These are phyloP conservation scores for Sphaeramia orbicularis DNA, from an alignment of 2,797 vertebrate species.

Conservation along the genomic window DNA sequence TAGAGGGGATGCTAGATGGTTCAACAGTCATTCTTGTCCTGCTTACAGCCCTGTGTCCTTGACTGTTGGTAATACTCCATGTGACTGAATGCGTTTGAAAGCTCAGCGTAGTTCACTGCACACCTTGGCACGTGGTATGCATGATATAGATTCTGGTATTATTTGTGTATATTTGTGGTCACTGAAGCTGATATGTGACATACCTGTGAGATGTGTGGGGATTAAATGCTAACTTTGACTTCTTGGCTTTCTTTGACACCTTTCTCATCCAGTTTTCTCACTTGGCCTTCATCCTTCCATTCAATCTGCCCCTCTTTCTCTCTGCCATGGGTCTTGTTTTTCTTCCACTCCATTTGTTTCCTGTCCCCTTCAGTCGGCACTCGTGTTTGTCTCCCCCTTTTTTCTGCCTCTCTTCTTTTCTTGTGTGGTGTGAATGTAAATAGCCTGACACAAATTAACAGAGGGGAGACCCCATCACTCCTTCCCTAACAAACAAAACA, in stretches of 20 bases:
- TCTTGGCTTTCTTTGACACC: conserved; percentile 58
- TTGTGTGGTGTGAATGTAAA: conserved; percentile 65
- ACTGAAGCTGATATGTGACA: conserved; percentile 24
- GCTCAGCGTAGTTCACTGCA: conserved; percentile 1
- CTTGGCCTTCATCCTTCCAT: conserved; percentile 42
- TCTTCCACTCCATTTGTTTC: conserved; percentile 75
- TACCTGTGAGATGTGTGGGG: conserved; percentile 28
- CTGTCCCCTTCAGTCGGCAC: conserved; percentile 58
- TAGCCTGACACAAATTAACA: conserved; percentile 69
- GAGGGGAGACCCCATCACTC: conserved; percentile 9
- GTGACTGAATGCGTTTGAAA: not conserved
- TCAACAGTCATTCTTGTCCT: not conserved
- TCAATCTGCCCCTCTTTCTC: conserved; percentile 59
- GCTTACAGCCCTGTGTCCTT: not conserved
- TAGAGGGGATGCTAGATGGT: not conserved
- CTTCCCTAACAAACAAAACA: conserved; percentile 9
- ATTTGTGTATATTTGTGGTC: not conserved
- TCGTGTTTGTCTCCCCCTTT: conserved; percentile 42
- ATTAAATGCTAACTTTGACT: conserved; percentile 72
- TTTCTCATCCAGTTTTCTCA: conserved; percentile 65
- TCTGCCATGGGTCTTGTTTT: conserved; percentile 67
- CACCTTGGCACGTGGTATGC: conserved; percentile 7
- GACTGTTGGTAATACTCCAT: not conserved
- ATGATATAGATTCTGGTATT: conserved; percentile 12
- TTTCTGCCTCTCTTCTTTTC: conserved; percentile 6